These are phyloP conservation scores for Oscheius sp. DNA, from an alignment of 2,888 invertebrate species.

Conservation along the genomic window DNA sequence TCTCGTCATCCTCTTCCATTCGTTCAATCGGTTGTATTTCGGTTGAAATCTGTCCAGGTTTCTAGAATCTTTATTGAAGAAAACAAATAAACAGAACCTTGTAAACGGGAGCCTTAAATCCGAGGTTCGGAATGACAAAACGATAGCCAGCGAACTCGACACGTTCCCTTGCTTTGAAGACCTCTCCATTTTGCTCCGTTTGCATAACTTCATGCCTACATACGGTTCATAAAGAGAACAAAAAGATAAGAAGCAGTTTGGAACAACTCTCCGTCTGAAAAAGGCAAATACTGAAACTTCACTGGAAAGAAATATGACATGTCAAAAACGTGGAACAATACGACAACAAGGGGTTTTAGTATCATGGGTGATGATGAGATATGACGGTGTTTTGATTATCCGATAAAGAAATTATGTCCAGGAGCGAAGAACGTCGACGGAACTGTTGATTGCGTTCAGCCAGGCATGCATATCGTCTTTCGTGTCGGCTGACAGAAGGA, in stretches of 20 bases:
- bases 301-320: too few species aligned
- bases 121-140: constrained; percentile 16
- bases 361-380: too few species aligned
- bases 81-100: neutral
- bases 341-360: too few species aligned
- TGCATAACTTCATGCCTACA: constrained; percentile 35
- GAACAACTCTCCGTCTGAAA: neutral
- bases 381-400: too few species aligned
- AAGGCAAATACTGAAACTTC: too few species aligned
- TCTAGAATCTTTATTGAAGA: neutral
- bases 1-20: neutral
- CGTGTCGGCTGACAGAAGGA: constrained; percentile 91
- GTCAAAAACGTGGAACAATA: too few species aligned
- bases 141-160: constrained; percentile 7
- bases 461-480: constrained; percentile 88
- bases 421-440: constrained; percentile 81
- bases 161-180: constrained; percentile 7
- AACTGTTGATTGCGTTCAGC: constrained; percentile 87
- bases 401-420: constrained; percentile 24
- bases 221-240: constrained; percentile 21
- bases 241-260: neutral
- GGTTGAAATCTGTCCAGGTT: neutral
- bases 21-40: neutral
- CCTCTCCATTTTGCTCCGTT: constrained; percentile 43
- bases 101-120: constrained; percentile 5